Evolutionary conservation across 2,113 vertebrate genomes (phyloP), one percentile per base, ranked within the genome.

Genomic region (Parotia lawesii): DNA sequence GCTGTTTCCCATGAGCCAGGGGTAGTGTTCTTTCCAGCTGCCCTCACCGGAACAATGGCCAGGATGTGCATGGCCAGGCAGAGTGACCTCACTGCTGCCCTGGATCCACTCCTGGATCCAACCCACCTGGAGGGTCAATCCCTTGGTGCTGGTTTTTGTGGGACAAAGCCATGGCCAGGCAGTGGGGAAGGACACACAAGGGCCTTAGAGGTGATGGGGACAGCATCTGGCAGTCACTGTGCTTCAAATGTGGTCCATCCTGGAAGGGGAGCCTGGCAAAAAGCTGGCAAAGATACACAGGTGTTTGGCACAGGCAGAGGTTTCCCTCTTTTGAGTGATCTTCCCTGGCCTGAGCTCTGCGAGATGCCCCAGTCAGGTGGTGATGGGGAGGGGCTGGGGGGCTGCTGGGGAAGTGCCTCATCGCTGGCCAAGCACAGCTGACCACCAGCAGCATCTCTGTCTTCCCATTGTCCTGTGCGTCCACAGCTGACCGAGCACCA

Each of bases 91-190:
- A 56, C 40, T 2, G 1, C 60, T 87, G 35, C 54, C 70, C 60
- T 54, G 35, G 24, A 57, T 58, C n/a, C 37, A 15, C 37, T 45
- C 42, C n/a, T 71, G 58, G 40, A 64, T 80, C 54, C 8, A 5
- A 1, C 29, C 50, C 1, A 0, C 61, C 31, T 74, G 40, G 29
- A 5, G 3, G 33, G 20, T 5, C 50, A 22, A 6, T 19, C 11
- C 50, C 44, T 23, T 65, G 45, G 33, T 5, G 1, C 71, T 74
- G 61, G 11, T 24, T 74, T 13, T 48, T 38, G 31, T 66, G 61
- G 66, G 31, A 20, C 1, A 6, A 44, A 17, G n/a, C 53, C 58
- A 20, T 23, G 2, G 48, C 21, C 62, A 38, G 51, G 13, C 2
- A 3, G 37, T 42, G 24, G 7, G 44, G 24, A 50, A 69, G 60